Conservation (phyloP, 2,113 vertebrate genomes). For the Cephalopterus ornatus region DNA sequence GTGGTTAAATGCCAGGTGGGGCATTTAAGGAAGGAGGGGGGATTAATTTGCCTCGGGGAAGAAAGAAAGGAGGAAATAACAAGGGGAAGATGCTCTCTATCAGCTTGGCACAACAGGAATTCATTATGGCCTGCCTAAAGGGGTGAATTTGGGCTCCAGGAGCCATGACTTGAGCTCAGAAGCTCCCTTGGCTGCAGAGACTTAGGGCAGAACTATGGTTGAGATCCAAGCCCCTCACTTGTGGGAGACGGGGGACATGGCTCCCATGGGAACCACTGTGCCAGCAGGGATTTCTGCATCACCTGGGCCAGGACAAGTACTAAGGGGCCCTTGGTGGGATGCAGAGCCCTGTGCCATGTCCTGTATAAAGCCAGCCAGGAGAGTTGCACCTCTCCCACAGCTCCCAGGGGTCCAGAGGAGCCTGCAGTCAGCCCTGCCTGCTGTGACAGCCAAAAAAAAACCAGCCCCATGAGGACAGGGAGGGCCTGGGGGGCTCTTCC, state of each 20-base stretch:
- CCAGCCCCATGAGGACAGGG: background rate
- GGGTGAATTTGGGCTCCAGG: background rate
- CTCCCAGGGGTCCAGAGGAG: background rate
- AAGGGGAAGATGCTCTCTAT: background rate
- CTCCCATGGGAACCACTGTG: background rate
- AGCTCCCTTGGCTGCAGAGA: background rate
- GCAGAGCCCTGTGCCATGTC: background rate
- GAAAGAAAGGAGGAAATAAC: background rate
- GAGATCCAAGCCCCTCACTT: background rate
- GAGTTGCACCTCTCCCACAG: background rate
- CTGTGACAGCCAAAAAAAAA: background rate
- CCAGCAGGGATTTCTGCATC: background rate
- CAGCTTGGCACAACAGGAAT: background rate
- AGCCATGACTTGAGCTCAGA: background rate
- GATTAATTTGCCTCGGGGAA: background rate
- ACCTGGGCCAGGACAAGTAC: background rate
- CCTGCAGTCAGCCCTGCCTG: background rate
- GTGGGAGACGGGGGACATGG: accelerated
- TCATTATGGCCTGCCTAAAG: background rate
- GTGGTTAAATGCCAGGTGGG: background rate
- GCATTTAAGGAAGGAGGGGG: background rate
- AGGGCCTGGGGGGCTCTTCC: background rate
- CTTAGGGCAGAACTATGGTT: background rate
- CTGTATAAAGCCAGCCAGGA: background rate
- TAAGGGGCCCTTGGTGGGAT: accelerated